Conservation (phyloP, 1,140 invertebrate genomes). For the Delia radicum region DNA sequence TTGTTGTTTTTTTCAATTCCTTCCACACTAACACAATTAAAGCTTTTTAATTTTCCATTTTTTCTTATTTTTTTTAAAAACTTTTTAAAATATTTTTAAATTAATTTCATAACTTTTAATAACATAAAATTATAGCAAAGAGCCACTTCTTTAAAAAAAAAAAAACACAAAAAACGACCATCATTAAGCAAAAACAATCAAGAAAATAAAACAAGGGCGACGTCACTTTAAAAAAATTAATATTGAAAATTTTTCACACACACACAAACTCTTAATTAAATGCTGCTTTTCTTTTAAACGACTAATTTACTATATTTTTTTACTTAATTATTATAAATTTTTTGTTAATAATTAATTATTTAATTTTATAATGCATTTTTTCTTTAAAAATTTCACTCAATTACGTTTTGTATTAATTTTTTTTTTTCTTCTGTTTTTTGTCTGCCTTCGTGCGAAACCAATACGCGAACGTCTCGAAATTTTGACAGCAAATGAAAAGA, state of each 20-base stretch:
- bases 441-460: neutral
- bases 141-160: neutral
- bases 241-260: neutral
- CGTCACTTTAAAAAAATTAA: constrained; percentile 3
- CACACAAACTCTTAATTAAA: neutral
- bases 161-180: neutral
- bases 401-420: neutral
- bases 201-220: constrained; percentile 10
- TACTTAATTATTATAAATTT: neutral
- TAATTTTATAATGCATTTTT: too few species aligned
- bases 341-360: neutral
- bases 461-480: constrained; percentile 16
- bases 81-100: neutral
- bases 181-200: neutral
- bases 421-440: neutral
- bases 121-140: too few species aligned
- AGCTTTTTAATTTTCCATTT: neutral
- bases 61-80: neutral
- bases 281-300: neutral
- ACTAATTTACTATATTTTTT: neutral
- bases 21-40: neutral
- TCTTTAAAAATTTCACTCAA: neutral
- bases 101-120: too few species aligned
- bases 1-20: neutral
- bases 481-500: constrained; percentile 24